Base-by-base conservation (phyloP, 2,888 invertebrate genomes). In the Marronus borbonicus region DNA sequence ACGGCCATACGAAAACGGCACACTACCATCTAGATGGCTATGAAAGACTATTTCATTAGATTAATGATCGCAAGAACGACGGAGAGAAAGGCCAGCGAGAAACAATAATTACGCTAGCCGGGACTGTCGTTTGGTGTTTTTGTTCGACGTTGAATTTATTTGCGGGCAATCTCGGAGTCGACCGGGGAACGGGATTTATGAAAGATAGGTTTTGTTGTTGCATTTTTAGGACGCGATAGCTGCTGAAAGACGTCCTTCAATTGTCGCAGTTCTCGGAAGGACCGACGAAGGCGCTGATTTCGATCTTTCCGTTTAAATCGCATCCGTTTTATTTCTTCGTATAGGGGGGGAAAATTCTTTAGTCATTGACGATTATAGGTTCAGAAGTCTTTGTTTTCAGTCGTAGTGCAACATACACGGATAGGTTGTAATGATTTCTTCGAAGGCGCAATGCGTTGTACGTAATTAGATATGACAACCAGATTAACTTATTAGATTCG, bases 251-350 rank as follows among this genome's bases (percentile, higher is more conserved):
- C 17, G 55, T 36, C 39, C 58, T 72, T 72, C 60, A 72, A 72
- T 60, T 72, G 60, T 72, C 58, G 31, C 44, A 36, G n/a, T 72
- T 72, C 72, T 39, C 20, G 72, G 72, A 72, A 72, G 14, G 49
- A 20, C 39, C 39, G 72, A 60, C 72, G 72, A 72, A 72, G 58
- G 20, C 60, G 39, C 44, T 72, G 39, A 72, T 72, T 72, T 36
- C 24, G 49, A 58, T 58, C 58, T 55, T 66, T 66, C 49, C 44
- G 14, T 31, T 44, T 44, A 66, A 20, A 20, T 20, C 20, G 49
- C 10, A 66, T 17, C 20, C 55, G 44, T 66, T 66, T 62, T 49
- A 66, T 66, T 66, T 44, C 66, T 44, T 68, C 24, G 50, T 24
- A 20, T 2, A n/a, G 3, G 1, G 20, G 52, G 68, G 68, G 14